A percentile compares a stretch with the other conserved stretches of the same genome.
Evolutionary conservation across 2,888 invertebrate species (phyloP).

Genomic region (Tachystola acroxantha): DNA sequence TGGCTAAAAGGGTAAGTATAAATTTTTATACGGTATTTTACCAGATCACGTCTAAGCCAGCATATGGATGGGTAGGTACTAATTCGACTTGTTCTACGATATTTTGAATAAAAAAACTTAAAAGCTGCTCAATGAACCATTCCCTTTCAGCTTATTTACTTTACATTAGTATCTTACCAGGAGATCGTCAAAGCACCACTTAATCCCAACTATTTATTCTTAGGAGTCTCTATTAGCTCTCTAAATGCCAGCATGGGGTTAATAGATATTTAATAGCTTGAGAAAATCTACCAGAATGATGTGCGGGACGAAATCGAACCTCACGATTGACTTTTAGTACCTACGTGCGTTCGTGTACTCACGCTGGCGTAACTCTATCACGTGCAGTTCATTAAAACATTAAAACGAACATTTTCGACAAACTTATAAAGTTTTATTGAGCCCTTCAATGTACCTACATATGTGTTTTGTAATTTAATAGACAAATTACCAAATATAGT

Average conservation of each 20-base stretch:
- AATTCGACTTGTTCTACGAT: no score
- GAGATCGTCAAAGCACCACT: neutral
- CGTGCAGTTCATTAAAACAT: constrained; percentile 14
- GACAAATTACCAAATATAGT: neutral
- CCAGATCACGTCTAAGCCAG: no score
- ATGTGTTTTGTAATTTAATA: neutral
- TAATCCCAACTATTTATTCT: neutral
- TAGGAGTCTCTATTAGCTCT: constrained; percentile 4
- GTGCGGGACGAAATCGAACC: constrained; percentile 19
- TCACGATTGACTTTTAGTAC: constrained; percentile 30
- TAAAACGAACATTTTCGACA: neutral
- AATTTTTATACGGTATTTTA: no score
- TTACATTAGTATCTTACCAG: no score
- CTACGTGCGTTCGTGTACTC: constrained; percentile 7
- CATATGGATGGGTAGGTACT: no score
- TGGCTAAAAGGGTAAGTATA: no score
- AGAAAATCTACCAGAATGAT: constrained; percentile 20
- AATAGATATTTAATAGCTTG: constrained; percentile 38
- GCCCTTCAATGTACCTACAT: constrained; percentile 3
- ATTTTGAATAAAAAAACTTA: no score
- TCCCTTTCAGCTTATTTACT: no score
- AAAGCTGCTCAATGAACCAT: no score
- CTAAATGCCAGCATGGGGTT: constrained; percentile 29
- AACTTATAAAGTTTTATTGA: neutral
- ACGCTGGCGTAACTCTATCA: constrained; percentile 20